Base-by-base conservation (phyloP, 35 echinoderm and acorn worm species). In the Holothuria glaberrima region DNA sequence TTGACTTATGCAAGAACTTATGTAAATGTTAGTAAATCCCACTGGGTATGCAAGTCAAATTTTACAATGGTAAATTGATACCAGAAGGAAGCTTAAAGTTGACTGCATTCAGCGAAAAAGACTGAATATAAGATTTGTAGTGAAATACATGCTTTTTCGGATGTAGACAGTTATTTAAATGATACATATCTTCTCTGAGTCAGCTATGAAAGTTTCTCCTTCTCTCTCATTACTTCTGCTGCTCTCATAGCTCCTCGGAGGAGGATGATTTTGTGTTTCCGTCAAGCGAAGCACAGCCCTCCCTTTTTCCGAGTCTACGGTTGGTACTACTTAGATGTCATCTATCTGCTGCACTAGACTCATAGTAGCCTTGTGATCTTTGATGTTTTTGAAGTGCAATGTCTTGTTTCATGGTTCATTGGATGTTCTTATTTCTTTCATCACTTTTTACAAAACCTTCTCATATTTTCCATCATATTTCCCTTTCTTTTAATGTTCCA, bases 251-350 rank as follows among this genome's bases (percentile, higher is more conserved):
- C 66, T 87, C 85, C 85, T 87, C 85, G 34, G 85, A 87, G 30
- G 85, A 50, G 14, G 85, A 87, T 41, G 65, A 87, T 62, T 84
- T 84, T 84, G 80, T 84, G 80, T 84, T 84, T 87, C 85, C 85
- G 12, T 36, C 61, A 48, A 67, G 65, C 14, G 85, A 71, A 87
- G 50, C 61, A 54, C 74, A 34, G 44, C 85, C 66, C 50, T 71
- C 85, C 27, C 26, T 56, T 48, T 87, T 87, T 48, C 85, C 66
- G 21, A 87, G 24, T 30, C 45, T 87, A 87, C 85, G 85, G 85
- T 87, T 87, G 70, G 85, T 87, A 87, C 21, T 17, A 20, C 13
- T 35, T 86, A 29, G 25, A 20, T 30, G 3, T 4, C 28, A 12
- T 61, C 80, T 12, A 32, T 26, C 61, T 30, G 24, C 9, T 69